A percentile compares a stretch with the other conserved stretches of the same genome.
These are phyloP conservation scores for Drosophila macrospina DNA, from an alignment of 2,888 invertebrate species.

Conservation along the genomic window DNA sequence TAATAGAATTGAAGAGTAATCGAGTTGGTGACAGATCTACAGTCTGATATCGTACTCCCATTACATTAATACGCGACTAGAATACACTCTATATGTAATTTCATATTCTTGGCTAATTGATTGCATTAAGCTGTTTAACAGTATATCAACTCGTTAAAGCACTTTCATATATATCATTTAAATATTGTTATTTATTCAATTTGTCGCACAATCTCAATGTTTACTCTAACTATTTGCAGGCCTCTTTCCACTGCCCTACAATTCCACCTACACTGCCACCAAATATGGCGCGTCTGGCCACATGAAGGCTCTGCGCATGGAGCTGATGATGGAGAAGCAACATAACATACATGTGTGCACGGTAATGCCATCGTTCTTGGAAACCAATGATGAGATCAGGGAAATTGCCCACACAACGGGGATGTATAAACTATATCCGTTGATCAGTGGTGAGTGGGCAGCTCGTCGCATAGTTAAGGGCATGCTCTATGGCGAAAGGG, in stretches of 20 bases:
- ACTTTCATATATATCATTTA: no score
- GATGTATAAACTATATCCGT: constrained; percentile 39
- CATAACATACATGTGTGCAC: constrained; percentile 68
- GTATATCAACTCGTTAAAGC: no score
- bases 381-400: constrained; percentile 64
- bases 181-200: no score
- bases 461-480: constrained; percentile 64
- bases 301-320: constrained; percentile 78
- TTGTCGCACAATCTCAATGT: no score
- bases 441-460: constrained; percentile 54
- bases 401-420: constrained; percentile 8
- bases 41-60: no score
- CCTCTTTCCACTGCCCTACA: constrained; percentile 42
- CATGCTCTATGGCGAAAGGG: constrained; percentile 65
- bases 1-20: neutral
- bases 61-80: no score
- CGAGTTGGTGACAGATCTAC: neutral
- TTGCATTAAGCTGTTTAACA: no score
- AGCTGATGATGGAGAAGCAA: constrained; percentile 68
- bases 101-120: no score
- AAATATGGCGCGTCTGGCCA: constrained; percentile 83
- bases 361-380: constrained; percentile 83
- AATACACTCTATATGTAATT: no score
- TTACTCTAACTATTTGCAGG: constrained; percentile 38
- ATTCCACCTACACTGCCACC: constrained; percentile 78